phyloP scores from a whole-genome alignment of 2,113 vertebrate species.

The Athene noctua region DNA sequence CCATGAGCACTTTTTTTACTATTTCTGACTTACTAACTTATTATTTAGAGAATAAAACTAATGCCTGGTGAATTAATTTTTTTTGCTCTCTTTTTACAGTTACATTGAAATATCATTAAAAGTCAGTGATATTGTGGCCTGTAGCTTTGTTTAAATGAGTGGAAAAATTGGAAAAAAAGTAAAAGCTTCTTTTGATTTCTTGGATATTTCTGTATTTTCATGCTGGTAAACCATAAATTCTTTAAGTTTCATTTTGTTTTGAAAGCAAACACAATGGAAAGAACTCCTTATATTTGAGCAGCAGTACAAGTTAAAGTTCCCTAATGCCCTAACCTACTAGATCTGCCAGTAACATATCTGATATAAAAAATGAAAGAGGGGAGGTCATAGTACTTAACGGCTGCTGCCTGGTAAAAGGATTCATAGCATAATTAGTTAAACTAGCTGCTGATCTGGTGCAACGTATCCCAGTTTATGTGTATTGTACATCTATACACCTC shows the following conservation, averaged over 20 bases:
- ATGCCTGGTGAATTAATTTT: neutral
- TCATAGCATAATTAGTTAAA: neutral
- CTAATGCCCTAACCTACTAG: neutral
- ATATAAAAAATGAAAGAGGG: neutral
- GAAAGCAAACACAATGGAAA: neutral
- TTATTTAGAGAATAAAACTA: neutral
- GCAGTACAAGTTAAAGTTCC: neutral
- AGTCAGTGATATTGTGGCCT: neutral
- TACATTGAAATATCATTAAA: neutral
- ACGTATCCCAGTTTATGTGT: neutral
- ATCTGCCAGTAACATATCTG: neutral
- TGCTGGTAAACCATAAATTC: neutral
- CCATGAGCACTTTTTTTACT: neutral
- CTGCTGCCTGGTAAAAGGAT: neutral
- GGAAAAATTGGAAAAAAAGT: neutral
- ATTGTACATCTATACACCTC: neutral
- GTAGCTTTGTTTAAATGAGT: neutral
- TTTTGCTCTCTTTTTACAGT: neutral
- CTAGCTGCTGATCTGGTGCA: neutral
- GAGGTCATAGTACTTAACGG: neutral
- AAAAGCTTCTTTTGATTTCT: neutral
- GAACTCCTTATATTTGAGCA: neutral
- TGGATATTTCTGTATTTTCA: neutral
- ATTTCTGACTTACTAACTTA: neutral
- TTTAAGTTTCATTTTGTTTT: neutral